phyloP scores from a whole-genome alignment of 2,888 invertebrate genomes.

The Leistus spinibarbis region DNA sequence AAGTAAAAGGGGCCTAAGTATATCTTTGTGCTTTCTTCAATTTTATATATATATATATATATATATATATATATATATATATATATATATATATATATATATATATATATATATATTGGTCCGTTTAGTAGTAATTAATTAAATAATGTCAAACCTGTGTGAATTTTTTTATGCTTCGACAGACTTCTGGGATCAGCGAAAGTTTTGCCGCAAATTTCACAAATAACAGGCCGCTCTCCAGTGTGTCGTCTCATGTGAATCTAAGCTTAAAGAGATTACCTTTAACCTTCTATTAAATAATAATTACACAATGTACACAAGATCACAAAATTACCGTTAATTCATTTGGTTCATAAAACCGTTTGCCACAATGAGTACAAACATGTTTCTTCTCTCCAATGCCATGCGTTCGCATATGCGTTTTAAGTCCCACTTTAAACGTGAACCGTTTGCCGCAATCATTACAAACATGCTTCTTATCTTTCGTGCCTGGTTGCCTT shows the following conservation, averaged over 20 bases:
- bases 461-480: constrained; percentile 33
- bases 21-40: too few species aligned
- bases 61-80: too few species aligned
- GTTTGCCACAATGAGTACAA: constrained; percentile 46
- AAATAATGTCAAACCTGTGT: constrained; percentile 44
- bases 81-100: too few species aligned
- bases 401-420: constrained; percentile 44
- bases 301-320: not conserved
- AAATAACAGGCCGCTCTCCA: constrained; percentile 46
- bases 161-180: constrained; percentile 48
- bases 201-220: constrained; percentile 46
- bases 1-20: too few species aligned
- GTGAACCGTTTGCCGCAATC: constrained; percentile 42
- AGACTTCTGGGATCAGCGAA: constrained; percentile 48
- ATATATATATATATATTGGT: too few species aligned
- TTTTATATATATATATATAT: too few species aligned
- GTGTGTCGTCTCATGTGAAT: constrained; percentile 48
- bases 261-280: constrained; percentile 37
- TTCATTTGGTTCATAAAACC: constrained; percentile 47
- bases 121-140: too few species aligned
- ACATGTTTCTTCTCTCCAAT: constrained; percentile 43
- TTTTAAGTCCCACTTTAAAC: constrained; percentile 42
- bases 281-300: not conserved
- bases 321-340: constrained; percentile 42
- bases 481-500: constrained; percentile 3